Conservation (phyloP, 2,797 vertebrate genomes). For the Sarcoramphus papa region DNA sequence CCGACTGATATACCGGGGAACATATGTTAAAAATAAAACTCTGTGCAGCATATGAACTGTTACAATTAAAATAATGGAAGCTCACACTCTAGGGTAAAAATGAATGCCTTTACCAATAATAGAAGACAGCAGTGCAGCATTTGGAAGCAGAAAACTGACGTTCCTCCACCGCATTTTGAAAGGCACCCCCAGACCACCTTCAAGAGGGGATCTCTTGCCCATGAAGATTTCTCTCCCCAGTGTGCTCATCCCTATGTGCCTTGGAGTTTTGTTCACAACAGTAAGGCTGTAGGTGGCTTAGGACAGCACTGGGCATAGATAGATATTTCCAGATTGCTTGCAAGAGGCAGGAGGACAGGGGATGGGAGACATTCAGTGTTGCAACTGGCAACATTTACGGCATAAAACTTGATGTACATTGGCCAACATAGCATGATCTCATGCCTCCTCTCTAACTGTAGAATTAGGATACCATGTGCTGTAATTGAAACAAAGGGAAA, state of each 20-base stretch:
- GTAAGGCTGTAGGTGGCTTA: neutral
- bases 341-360: neutral
- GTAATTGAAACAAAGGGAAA: neutral
- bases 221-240: neutral
- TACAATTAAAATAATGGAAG: constrained; percentile 25
- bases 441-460: neutral
- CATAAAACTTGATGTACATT: neutral
- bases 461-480: neutral
- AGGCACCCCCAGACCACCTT: neutral
- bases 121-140: constrained; percentile 4
- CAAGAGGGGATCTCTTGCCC: neutral
- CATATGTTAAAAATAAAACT: constrained; percentile 72
- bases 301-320: neutral
- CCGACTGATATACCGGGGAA: constrained; percentile 38
- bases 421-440: neutral
- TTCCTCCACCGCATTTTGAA: neutral
- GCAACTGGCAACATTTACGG: neutral
- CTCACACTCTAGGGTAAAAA: constrained; percentile 7
- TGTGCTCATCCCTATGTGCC: neutral
- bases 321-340: neutral
- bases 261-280: neutral
- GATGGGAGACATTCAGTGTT: neutral
- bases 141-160: neutral
- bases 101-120: neutral
- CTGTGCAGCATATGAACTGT: neutral